A percentile compares a stretch with the other conserved stretches of the same genome.
Conservation (phyloP, 1,140 invertebrate genomes). For the Pararge aegeria region DNA sequence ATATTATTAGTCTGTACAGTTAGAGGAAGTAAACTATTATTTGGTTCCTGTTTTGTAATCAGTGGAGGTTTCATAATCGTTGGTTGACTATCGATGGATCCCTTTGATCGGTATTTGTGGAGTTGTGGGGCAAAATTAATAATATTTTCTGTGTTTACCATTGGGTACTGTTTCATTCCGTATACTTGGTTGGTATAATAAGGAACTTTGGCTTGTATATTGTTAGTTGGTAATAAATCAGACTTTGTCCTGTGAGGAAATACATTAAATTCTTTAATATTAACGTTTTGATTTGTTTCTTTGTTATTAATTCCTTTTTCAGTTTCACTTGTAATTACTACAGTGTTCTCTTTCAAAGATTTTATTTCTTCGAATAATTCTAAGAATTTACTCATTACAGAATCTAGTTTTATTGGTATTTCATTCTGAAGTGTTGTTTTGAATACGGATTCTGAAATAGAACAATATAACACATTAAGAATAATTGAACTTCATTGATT, state of each 20-base stretch:
- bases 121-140: constrained; percentile 24
- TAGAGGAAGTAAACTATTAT: constrained; percentile 28
- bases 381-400: constrained; percentile 41
- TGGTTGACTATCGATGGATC: too few relatives aligned
- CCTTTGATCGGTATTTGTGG: constrained; percentile 27
- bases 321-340: constrained; percentile 10
- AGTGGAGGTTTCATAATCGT: too few relatives aligned
- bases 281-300: constrained; percentile 1
- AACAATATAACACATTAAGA: constrained; percentile 2
- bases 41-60: neutral
- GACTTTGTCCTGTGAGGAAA: neutral
- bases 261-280: neutral
- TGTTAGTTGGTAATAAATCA: neutral
- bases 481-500: neutral
- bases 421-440: constrained; percentile 11
- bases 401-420: constrained; percentile 8
- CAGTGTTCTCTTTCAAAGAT: constrained; percentile 17
- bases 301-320: constrained; percentile 10
- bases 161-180: constrained; percentile 1
- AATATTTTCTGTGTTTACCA: neutral
- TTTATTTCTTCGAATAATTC: constrained; percentile 57
- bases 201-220: neutral
- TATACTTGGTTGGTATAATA: neutral
- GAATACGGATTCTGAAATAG: constrained; percentile 11
- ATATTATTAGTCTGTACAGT: constrained; percentile 62